These are phyloP conservation scores for Haemorhous mexicanus DNA, from an alignment of 2,113 vertebrate genomes.

Conservation along the genomic window DNA sequence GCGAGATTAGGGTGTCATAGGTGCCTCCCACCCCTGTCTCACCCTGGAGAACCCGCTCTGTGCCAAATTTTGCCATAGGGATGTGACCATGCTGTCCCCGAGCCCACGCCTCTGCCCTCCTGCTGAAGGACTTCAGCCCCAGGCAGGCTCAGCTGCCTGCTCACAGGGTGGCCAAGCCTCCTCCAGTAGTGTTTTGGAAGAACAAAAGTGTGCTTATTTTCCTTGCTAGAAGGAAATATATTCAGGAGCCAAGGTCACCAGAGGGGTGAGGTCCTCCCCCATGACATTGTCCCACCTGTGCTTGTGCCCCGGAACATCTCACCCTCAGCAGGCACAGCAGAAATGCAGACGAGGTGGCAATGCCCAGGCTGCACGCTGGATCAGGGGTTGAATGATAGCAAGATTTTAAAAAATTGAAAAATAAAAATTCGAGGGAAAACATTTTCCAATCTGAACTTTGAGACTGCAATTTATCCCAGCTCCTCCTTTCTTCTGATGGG, in stretches of 20 bases:
- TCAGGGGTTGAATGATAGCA: fast-evolving
- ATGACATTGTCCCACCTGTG: not conserved
- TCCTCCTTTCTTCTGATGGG: not conserved
- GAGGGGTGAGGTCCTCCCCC: not conserved
- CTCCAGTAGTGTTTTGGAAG: fast-evolving
- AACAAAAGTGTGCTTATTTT: not conserved
- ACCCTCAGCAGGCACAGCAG: not conserved
- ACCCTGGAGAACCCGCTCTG: not conserved
- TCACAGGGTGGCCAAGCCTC: not conserved
- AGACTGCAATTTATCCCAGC: not conserved
- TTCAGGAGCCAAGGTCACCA: not conserved
- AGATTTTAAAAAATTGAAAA: not conserved
- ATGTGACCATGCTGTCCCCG: not conserved
- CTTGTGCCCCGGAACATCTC: not conserved
- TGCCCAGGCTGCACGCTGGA: fast-evolving
- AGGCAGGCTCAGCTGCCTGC: not conserved
- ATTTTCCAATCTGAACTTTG: not conserved
- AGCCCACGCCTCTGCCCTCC: not conserved
- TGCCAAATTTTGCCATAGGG: not conserved
- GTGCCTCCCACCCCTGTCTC: not conserved
- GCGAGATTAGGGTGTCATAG: not conserved
- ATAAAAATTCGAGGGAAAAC: fast-evolving
- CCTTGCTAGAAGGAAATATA: not conserved
- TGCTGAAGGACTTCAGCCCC: not conserved
- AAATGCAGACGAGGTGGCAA: not conserved